Evolutionary conservation across 1,140 invertebrate species (phyloP).

Genomic region (Achroia grisella): DNA sequence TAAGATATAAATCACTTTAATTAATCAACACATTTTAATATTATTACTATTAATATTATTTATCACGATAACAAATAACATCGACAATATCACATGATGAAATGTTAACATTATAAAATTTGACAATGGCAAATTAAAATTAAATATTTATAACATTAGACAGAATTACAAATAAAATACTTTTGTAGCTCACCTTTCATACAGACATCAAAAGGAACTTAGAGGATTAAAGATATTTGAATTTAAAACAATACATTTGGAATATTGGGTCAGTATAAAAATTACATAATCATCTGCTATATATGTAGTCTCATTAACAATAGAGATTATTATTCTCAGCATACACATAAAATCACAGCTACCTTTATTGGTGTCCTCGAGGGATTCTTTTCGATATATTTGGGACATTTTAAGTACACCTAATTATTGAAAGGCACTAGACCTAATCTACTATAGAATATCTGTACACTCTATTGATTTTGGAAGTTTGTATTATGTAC

Average conservation of each 20-base stretch:
- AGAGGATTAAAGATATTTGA: constrained; percentile 8
- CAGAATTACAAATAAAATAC: constrained; percentile 10
- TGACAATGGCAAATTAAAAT: constrained; percentile 49
- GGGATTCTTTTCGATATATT: constrained; percentile 5
- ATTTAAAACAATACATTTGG: too few relatives aligned
- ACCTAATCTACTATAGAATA: constrained; percentile 59
- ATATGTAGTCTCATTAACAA: background rate
- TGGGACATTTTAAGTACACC: constrained; percentile 46
- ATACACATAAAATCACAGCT: constrained; percentile 13
- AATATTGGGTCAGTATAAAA: background rate
- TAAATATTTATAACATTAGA: constrained; percentile 22
- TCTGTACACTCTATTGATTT: constrained; percentile 45
- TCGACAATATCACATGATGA: constrained; percentile 67
- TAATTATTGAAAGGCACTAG: constrained; percentile 62
- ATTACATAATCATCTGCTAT: constrained; percentile 3
- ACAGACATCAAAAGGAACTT: constrained; percentile 18
- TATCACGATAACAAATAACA: constrained; percentile 69
- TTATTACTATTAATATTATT: constrained; percentile 30
- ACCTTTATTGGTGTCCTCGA: constrained; percentile 12
- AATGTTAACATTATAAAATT: constrained; percentile 55
- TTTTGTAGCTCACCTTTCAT: constrained; percentile 1
- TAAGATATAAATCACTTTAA: constrained; percentile 38
- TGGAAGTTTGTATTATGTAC: constrained; percentile 21
- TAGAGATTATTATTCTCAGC: background rate
- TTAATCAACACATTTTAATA: constrained; percentile 54